Evolutionary conservation across 2,113 vertebrate species (phyloP).

Genomic region (Microcebus tavaratra): DNA sequence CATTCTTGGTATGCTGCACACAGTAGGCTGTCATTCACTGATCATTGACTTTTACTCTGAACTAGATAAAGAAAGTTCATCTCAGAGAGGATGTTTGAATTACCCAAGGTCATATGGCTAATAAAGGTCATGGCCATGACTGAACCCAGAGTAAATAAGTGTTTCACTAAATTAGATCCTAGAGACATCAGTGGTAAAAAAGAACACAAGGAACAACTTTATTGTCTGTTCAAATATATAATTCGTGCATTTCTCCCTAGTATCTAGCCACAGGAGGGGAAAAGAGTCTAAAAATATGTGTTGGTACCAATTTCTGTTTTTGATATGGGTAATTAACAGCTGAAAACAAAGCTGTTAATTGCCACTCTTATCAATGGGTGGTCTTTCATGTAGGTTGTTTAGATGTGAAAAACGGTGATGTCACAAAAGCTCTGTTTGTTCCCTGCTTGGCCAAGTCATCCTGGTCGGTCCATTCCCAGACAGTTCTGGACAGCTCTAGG

Average conservation of each 20-base stretch:
- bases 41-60: neutral
- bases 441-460: neutral
- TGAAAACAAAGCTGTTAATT: constrained; percentile 69
- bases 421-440: constrained; percentile 46
- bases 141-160: neutral
- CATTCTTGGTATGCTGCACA: neutral
- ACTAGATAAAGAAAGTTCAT: neutral
- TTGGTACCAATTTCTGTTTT: constrained; percentile 56
- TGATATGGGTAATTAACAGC: constrained; percentile 67
- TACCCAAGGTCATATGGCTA: neutral
- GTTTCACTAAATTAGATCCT: constrained; percentile 20
- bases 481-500: neutral
- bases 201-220: constrained; percentile 49
- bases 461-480: neutral
- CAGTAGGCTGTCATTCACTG: neutral
- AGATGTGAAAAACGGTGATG: constrained; percentile 27
- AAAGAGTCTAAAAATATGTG: constrained; percentile 69
- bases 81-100: neutral
- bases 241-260: constrained; percentile 55
- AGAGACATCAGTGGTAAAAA: constrained; percentile 44
- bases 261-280: constrained; percentile 47
- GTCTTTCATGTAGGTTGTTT: constrained; percentile 43
- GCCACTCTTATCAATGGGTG: constrained; percentile 34
- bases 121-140: neutral
- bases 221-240: constrained; percentile 53